Evolutionary conservation across 2,797 vertebrate species (phyloP), one percentile per base, ranked within the genome.

Genomic region (Poecilia wingei): DNA sequence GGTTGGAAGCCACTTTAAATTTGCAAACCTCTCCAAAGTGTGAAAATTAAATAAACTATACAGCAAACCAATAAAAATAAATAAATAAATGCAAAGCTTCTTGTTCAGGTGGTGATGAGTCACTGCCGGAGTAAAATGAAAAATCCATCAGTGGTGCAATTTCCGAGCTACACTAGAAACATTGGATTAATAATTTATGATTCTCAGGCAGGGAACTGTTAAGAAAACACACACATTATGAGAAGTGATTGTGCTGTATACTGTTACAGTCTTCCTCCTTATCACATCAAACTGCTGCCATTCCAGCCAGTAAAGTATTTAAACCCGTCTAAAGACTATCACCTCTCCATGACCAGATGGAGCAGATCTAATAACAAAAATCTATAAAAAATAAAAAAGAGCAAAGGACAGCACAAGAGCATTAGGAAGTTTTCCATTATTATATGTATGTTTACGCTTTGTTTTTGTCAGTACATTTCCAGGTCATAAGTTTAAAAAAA

Each of bases 141-240:
- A 88, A 93, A 92, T 76, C 73, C 81, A 82, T 80, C 75, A 72
- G 71, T 68, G 70, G 55, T 77, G 74, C 70, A 22, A 71, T 79
- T 78, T 75, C 72, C 59, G 69, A 20, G 80, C 84, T 75, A 49
- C 9, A 49, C 28, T 45, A 55, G 43, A 76, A 46, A 82, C 69
- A 46, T 73, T 59, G 22, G 43, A 59, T 85, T 46, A 78, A 91
- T 93, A 82, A 89, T 87, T 91, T 9, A 93, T 90, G 74, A 81
- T 61, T 59, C n/a, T 46, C 20, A 72, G 33, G 43, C 72, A 72
- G 69, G 64, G 36, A 49, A 77, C 79, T 47, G 75, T 87, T 20
- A 39, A n/a, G 45, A 57, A 80, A 68, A 75, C 79, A 80, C 79
- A 72, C 86, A 51, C 77, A 81, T 69, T 61, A 76, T n/a, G 61